These are phyloP conservation scores for Styela clava DNA, from an alignment of 23 tunicate species.

Conservation along the genomic window DNA sequence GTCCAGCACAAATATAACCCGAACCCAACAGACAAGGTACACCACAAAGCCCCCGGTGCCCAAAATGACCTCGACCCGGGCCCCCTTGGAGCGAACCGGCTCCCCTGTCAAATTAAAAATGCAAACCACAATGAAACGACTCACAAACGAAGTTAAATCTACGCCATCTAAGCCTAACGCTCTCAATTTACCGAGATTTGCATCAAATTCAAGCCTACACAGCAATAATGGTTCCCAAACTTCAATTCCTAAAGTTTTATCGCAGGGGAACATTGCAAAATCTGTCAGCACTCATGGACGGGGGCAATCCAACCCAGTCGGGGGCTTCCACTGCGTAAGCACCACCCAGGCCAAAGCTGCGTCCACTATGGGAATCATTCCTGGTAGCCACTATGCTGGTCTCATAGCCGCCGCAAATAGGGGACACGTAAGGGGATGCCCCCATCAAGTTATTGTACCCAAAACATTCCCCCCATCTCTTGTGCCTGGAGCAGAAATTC, in stretches of 20 bases:
- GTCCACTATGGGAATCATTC: constrained; percentile 82
- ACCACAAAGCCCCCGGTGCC: background rate
- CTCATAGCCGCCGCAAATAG: constrained; percentile 79
- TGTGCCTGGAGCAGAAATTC: constrained; percentile 62
- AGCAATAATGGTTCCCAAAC: constrained; percentile 4
- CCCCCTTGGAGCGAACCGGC: constrained; percentile 28
- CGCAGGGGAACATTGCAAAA: constrained; percentile 24
- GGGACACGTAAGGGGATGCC: constrained; percentile 21
- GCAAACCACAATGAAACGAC: constrained; percentile 69
- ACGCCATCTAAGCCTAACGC: constrained; percentile 73
- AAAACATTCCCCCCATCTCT: constrained; percentile 77
- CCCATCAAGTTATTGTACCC: constrained; percentile 58
- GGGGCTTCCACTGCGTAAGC: constrained; percentile 62
- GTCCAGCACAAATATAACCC: background rate
- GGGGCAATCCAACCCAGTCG: constrained; percentile 18
- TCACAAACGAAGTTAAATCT: constrained; percentile 55
- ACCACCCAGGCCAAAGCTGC: constrained; percentile 91
- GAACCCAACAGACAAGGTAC: background rate
- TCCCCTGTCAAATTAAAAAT: constrained; percentile 78
- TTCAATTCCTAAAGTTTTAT: constrained; percentile 2
- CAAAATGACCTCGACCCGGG: background rate
- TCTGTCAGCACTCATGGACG: constrained; percentile 22
- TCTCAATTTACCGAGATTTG: constrained; percentile 55
- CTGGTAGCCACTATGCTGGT: constrained; percentile 48
- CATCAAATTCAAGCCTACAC: constrained; percentile 27